Conservation (phyloP, 2,797 vertebrate genomes). For the Protonibea diacanthus region DNA sequence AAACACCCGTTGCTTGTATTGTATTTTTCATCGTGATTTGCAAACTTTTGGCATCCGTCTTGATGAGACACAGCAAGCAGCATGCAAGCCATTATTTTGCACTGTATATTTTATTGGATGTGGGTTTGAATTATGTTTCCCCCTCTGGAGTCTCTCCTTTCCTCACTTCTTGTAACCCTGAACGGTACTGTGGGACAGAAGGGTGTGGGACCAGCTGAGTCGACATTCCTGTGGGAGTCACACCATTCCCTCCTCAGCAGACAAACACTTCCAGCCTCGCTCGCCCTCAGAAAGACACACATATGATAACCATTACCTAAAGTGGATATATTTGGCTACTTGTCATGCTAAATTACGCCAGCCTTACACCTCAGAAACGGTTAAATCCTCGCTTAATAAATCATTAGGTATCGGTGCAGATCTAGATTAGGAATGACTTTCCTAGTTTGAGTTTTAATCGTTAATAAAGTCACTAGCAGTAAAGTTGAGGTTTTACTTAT, state of each 20-base stretch:
- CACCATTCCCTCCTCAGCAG: constrained; percentile 61
- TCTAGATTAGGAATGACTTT: constrained; percentile 18
- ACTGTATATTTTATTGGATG: constrained; percentile 52
- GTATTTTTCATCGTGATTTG: constrained; percentile 16
- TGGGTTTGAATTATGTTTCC: constrained; percentile 52
- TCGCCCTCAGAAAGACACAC: constrained; percentile 61
- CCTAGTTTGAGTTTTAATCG: constrained; percentile 36
- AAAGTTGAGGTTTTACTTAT: constrained; percentile 34
- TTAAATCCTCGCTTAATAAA: constrained; percentile 46
- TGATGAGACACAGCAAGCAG: constrained; percentile 29
- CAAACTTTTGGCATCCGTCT: constrained; percentile 28
- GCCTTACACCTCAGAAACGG: constrained; percentile 53
- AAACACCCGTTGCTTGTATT: constrained; percentile 26
- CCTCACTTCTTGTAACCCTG: constrained; percentile 51
- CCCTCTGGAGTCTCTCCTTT: constrained; percentile 37
- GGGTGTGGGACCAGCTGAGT: constrained; percentile 70
- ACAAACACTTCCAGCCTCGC: constrained; percentile 54
- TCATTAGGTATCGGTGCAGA: constrained; percentile 39
- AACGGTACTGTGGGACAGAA: constrained; percentile 34
- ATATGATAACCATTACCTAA: constrained; percentile 81
- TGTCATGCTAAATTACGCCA: constrained; percentile 74
- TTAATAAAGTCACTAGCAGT: constrained; percentile 8
- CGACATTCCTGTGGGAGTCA: constrained; percentile 80
- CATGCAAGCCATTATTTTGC: constrained; percentile 49
- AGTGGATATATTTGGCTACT: constrained; percentile 76